A percentile compares a stretch with the other conserved stretches of the same genome.
These are phyloP conservation scores for Camponotus vicinus DNA, from an alignment of 1,140 invertebrate species.

Conservation along the genomic window DNA sequence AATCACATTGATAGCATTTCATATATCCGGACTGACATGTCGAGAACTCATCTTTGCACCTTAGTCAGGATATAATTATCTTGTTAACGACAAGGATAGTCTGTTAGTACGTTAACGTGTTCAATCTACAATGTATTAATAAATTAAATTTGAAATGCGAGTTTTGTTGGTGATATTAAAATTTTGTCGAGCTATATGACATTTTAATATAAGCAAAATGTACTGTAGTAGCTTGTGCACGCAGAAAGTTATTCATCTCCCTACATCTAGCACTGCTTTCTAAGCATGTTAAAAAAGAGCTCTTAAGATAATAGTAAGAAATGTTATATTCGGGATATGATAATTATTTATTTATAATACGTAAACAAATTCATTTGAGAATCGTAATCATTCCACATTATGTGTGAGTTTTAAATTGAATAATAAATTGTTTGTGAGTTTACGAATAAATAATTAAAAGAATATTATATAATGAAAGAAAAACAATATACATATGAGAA, in stretches of 20 bases:
- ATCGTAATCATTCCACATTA: background rate
- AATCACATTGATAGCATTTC: background rate
- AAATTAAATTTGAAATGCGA: background rate
- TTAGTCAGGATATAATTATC: background rate
- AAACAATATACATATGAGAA: conserved; percentile 9
- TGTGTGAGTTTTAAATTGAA: background rate
- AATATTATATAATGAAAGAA: background rate
- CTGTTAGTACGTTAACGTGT: background rate
- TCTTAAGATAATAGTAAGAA: background rate
- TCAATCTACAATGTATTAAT: background rate
- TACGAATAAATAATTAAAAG: background rate
- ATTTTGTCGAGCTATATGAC: background rate
- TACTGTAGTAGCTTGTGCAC: background rate
- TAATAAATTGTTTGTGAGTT: conserved; percentile 19
- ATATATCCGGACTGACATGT: background rate
- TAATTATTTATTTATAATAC: background rate
- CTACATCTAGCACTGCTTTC: background rate
- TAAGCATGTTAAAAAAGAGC: background rate
- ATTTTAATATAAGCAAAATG: background rate
- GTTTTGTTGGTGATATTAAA: background rate
- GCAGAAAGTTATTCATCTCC: background rate
- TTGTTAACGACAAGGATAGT: background rate
- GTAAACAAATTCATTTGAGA: background rate
- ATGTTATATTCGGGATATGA: background rate
- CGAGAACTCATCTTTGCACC: background rate